These are phyloP conservation scores for Triplophysa yarkandensis DNA, from an alignment of 2,797 vertebrate genomes.

Conservation along the genomic window DNA sequence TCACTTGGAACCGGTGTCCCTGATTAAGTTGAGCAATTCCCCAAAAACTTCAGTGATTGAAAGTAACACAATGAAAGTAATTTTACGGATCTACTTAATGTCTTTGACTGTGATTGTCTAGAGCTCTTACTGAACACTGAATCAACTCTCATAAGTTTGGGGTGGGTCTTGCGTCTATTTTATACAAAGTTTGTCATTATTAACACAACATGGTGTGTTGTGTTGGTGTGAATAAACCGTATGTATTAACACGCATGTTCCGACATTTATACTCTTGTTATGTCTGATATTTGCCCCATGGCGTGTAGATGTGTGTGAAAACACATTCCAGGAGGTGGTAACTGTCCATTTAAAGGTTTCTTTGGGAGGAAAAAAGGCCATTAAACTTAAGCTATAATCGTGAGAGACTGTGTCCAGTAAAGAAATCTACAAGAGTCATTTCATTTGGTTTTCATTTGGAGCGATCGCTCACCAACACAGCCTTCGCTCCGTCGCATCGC, in stretches of 20 bases:
- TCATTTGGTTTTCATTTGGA: conserved; percentile 57
- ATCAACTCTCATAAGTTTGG: neutral
- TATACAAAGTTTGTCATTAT: neutral
- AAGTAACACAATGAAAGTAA: too few species aligned
- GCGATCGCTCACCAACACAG: conserved; percentile 38
- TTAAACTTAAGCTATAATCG: conserved; percentile 38
- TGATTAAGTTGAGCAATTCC: too few species aligned
- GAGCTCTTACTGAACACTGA: neutral
- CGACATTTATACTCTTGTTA: neutral
- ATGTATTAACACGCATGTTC: neutral
- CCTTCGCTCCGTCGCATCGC: conserved; percentile 42
- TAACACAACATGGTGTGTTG: too few species aligned
- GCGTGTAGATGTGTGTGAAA: conserved; percentile 30
- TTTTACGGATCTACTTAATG: too few species aligned
- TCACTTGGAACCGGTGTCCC: too few species aligned
- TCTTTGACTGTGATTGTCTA: neutral
- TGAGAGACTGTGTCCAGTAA: conserved; percentile 45
- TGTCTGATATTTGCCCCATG: conserved; percentile 1
- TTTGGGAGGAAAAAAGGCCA: conserved; percentile 33
- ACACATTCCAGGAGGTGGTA: conserved; percentile 23
- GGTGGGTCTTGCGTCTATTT: neutral
- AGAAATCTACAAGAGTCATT: conserved; percentile 44
- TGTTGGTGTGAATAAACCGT: neutral
- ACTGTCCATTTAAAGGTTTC: conserved; percentile 33
- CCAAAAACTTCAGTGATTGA: too few species aligned